A percentile compares a stretch with the other conserved stretches of the same genome.
These are phyloP conservation scores for Eptesicus fuscus DNA, from an alignment of 2,113 vertebrate genomes.

Conservation along the genomic window DNA sequence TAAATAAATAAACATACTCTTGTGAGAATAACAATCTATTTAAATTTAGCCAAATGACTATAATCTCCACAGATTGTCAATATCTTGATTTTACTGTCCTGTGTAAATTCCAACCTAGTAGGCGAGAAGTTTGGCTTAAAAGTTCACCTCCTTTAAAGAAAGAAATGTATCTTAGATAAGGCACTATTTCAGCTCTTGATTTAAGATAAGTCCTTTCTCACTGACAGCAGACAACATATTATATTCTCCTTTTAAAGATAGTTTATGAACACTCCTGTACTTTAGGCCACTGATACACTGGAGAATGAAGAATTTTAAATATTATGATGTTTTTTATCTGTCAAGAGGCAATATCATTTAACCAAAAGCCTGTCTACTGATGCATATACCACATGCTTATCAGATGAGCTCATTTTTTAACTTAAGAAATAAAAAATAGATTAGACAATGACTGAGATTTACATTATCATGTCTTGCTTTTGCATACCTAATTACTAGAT, in stretches of 20 bases:
- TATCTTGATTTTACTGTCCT: background rate
- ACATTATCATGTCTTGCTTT: background rate
- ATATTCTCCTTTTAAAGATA: conserved; percentile 9
- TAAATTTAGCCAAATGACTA: background rate
- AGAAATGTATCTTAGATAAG: background rate
- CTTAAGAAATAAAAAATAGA: background rate
- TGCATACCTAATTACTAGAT: background rate
- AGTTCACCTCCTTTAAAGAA: conserved; percentile 25
- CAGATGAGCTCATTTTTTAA: background rate
- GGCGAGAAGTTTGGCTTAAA: background rate
- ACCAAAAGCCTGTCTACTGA: conserved; percentile 4
- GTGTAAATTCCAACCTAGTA: background rate
- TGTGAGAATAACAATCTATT: background rate
- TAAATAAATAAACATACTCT: background rate
- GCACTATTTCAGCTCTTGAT: background rate
- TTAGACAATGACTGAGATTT: background rate
- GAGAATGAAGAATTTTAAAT: conserved; percentile 29
- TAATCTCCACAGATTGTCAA: background rate
- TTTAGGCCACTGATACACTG: background rate
- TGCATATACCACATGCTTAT: conserved; percentile 13
- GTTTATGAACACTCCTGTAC: background rate
- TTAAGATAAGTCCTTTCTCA: background rate
- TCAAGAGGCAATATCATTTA: conserved; percentile 6
- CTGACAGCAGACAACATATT: conserved; percentile 10
- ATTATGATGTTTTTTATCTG: background rate